phyloP scores from a whole-genome alignment of 2,888 invertebrate species.

The Ichneumoninae sp. region DNA sequence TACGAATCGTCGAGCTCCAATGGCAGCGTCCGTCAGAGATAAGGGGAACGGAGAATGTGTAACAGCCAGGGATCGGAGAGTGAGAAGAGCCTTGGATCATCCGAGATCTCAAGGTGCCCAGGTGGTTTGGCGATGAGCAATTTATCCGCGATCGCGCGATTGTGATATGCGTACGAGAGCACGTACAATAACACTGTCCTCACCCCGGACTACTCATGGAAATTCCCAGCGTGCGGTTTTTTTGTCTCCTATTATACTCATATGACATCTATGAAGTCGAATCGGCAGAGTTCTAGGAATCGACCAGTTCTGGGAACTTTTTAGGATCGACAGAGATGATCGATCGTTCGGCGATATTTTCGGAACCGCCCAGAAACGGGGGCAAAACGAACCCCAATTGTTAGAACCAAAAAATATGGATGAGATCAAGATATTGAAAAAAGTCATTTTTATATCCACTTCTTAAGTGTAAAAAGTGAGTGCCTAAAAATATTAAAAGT shows the following conservation, averaged over 20 bases:
- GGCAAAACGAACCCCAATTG: neutral
- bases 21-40: constrained; percentile 33
- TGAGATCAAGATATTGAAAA: too few species aligned
- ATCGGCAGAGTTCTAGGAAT: neutral
- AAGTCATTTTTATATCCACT: too few species aligned
- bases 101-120: constrained; percentile 9
- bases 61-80: constrained; percentile 4
- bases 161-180: constrained; percentile 8
- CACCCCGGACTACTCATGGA: neutral
- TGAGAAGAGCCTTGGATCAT: constrained; percentile 20
- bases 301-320: neutral
- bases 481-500: too few species aligned
- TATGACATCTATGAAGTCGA: neutral
- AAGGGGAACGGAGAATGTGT: constrained; percentile 4
- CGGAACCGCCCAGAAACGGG: neutral
- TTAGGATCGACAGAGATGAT: neutral
- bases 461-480: too few species aligned
- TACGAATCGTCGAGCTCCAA: constrained; percentile 33
- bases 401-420: too few species aligned
- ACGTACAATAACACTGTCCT: neutral
- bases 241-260: neutral
- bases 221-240: constrained; percentile 26
- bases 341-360: neutral
- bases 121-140: constrained; percentile 38
- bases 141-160: constrained; percentile 26